phyloP scores from a whole-genome alignment of 2,113 vertebrate genomes.

The Cryptotis parvus region DNA sequence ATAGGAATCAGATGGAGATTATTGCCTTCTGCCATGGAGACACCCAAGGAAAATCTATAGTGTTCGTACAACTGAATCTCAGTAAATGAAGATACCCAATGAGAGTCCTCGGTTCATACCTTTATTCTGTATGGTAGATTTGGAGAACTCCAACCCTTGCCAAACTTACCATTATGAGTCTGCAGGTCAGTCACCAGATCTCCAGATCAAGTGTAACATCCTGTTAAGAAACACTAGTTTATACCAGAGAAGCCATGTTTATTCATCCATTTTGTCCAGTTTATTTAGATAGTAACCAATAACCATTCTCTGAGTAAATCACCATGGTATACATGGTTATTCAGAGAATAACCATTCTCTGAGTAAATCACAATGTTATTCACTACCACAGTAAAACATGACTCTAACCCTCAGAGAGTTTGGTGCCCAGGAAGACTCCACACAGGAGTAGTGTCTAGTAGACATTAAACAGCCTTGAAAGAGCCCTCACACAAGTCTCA shows the following conservation, averaged over 20 bases:
- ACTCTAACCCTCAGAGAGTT: not conserved
- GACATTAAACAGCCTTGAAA: not conserved
- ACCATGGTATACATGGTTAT: too few species aligned
- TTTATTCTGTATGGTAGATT: not conserved
- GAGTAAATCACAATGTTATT: too few species aligned
- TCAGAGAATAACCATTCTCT: too few species aligned
- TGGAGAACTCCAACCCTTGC: not conserved
- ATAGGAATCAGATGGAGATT: not conserved
- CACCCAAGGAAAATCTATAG: not conserved
- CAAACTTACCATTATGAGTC: not conserved
- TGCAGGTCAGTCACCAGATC: not conserved
- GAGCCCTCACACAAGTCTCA: not conserved
- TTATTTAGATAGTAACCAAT: too few species aligned
- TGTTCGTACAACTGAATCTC: not conserved
- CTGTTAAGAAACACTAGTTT: not conserved
- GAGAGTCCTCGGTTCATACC: not conserved
- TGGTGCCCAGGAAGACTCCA: not conserved
- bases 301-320: not conserved
- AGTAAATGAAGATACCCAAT: not conserved
- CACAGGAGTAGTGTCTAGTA: not conserved
- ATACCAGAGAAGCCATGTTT: not conserved
- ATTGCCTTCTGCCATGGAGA: not conserved
- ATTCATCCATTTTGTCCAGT: not conserved
- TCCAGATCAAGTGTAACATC: not conserved
- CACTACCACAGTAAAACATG: not conserved